Evolutionary conservation across 2,888 invertebrate species (phyloP).

Genomic region (Nezara viridula): DNA sequence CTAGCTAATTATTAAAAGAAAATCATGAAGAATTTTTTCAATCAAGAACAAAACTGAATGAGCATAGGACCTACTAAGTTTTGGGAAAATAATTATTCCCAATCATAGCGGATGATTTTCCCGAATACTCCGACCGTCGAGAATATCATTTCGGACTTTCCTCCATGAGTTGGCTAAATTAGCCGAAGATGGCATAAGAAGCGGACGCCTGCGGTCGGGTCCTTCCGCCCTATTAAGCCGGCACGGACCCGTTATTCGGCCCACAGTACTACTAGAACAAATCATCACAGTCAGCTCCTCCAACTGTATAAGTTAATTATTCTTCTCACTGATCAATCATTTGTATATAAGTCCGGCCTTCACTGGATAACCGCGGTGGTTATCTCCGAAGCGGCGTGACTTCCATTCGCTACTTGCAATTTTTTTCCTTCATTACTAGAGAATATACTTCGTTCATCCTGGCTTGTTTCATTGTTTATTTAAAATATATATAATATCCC

Average conservation of each 20-base stretch:
- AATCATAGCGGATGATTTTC: not conserved
- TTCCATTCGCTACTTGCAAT: too few relatives aligned
- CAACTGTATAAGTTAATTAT: not conserved
- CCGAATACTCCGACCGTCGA: not conserved
- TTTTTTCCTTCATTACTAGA: not conserved
- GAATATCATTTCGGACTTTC: not conserved
- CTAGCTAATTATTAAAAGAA: too few relatives aligned
- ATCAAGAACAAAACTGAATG: too few relatives aligned
- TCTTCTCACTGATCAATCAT: not conserved
- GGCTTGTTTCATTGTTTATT: too few relatives aligned
- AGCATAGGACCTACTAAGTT: not conserved
- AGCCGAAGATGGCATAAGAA: slow-evolving; percentile 30
- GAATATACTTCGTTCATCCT: too few relatives aligned
- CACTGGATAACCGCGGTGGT: not conserved
- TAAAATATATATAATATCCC: too few relatives aligned
- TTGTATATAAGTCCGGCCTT: not conserved
- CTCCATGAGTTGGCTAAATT: slow-evolving; percentile 28
- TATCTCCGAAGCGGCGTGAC: not conserved
- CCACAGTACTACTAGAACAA: slow-evolving; percentile 15
- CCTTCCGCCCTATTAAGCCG: slow-evolving; percentile 39
- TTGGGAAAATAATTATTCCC: not conserved
- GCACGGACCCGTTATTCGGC: not conserved
- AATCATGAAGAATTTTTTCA: too few relatives aligned
- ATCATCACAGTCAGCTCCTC: not conserved
- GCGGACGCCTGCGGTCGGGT: not conserved